Evolutionary conservation across 2,113 vertebrate genomes (phyloP).

Genomic region (Burhinus bistriatus): DNA sequence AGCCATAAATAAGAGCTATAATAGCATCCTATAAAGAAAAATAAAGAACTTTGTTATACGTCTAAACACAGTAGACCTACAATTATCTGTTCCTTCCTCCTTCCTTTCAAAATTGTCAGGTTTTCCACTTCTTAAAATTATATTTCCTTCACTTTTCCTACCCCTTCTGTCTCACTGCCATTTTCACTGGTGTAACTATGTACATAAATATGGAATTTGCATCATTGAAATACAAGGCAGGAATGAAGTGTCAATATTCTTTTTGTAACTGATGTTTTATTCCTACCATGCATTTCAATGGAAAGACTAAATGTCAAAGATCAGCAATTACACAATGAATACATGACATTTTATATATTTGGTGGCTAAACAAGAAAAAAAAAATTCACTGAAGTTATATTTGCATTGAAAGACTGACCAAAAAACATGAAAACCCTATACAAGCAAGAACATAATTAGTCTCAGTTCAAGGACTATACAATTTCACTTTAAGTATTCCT

Average conservation of each 20-base stretch:
- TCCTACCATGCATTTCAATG: constrained; percentile 24
- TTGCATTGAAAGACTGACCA: not conserved
- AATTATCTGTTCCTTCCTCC: not conserved
- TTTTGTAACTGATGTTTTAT: not conserved
- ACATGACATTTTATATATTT: constrained; percentile 28
- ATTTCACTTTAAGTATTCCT: not conserved
- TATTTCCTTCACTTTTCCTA: not conserved
- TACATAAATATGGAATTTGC: not conserved
- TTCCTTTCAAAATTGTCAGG: not conserved
- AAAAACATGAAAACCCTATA: not conserved
- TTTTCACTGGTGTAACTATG: not conserved
- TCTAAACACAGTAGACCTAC: not conserved
- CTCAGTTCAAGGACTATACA: not conserved
- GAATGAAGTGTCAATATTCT: constrained; percentile 31
- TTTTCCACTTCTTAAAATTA: not conserved
- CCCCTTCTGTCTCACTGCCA: not conserved
- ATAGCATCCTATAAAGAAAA: not conserved
- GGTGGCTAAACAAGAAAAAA: not conserved
- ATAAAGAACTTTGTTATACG: not conserved
- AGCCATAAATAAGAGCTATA: not conserved
- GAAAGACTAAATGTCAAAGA: constrained; percentile 40
- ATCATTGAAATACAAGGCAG: constrained; percentile 1
- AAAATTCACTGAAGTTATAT: not conserved
- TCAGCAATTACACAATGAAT: constrained; percentile 30
- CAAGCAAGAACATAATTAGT: not conserved